A percentile compares a stretch with the other conserved stretches of the same genome.
Conservation (phyloP, 2,113 vertebrate species). For the Microtus oregoni region DNA sequence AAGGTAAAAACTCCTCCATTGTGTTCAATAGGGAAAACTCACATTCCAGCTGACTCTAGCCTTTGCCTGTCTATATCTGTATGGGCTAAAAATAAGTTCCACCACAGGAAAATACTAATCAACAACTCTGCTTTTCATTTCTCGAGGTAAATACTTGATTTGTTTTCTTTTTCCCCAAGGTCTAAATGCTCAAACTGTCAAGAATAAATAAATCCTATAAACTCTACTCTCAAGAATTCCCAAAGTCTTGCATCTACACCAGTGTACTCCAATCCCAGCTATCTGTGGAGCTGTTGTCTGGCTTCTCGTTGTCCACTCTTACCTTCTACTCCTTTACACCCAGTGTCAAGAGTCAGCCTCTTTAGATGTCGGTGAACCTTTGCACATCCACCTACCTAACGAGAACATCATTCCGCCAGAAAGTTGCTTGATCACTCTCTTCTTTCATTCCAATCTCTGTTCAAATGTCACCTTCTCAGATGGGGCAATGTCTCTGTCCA, state of each 20-base stretch:
- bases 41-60: not conserved
- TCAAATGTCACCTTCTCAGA: slow-evolving; percentile 22
- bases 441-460: slow-evolving; percentile 28
- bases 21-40: not conserved
- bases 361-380: not conserved
- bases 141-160: not conserved
- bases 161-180: not conserved
- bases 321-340: not conserved
- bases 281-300: not conserved
- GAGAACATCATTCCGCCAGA: not conserved
- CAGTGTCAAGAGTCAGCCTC: not conserved
- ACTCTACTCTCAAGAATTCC: not conserved
- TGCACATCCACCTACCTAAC: not conserved
- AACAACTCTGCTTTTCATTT: not conserved
- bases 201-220: not conserved
- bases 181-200: not conserved
- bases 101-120: not conserved
- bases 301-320: not conserved
- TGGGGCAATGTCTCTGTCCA: not conserved
- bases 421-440: not conserved
- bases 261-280: not conserved
- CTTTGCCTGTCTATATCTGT: not conserved
- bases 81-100: not conserved
- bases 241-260: not conserved
- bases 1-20: not conserved